Conservation (phyloP, 2,113 vertebrate species). For the Crocuta crocuta region DNA sequence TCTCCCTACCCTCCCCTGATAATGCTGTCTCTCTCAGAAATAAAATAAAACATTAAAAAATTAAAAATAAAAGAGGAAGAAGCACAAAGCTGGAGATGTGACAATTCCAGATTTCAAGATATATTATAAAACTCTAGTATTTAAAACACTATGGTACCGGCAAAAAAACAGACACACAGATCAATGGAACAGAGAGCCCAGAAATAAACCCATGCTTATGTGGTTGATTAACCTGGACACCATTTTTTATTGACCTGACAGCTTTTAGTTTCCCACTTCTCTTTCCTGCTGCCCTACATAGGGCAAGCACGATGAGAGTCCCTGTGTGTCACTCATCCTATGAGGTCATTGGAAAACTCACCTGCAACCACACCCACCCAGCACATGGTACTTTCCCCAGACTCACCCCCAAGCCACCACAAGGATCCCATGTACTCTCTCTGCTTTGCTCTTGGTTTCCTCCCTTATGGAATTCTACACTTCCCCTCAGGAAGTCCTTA, state of each 20-base stretch:
- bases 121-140: background rate
- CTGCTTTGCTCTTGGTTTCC: background rate
- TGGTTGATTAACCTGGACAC: no score
- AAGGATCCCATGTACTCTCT: background rate
- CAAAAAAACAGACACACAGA: background rate
- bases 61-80: background rate
- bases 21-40: no score
- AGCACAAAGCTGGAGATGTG: background rate
- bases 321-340: background rate
- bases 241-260: background rate
- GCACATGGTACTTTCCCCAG: fast-evolving
- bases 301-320: background rate
- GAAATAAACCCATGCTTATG: background rate
- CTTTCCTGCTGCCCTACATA: background rate
- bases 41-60: no score
- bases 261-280: background rate
- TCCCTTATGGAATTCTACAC: background rate
- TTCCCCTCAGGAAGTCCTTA: background rate
- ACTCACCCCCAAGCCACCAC: fast-evolving
- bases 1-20: no score
- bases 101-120: background rate
- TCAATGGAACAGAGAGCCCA: background rate
- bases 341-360: background rate
- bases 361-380: no score
- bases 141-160: background rate